These are phyloP conservation scores for Synanthedon tipuliformis DNA, from an alignment of 2,888 invertebrate species.

Conservation along the genomic window DNA sequence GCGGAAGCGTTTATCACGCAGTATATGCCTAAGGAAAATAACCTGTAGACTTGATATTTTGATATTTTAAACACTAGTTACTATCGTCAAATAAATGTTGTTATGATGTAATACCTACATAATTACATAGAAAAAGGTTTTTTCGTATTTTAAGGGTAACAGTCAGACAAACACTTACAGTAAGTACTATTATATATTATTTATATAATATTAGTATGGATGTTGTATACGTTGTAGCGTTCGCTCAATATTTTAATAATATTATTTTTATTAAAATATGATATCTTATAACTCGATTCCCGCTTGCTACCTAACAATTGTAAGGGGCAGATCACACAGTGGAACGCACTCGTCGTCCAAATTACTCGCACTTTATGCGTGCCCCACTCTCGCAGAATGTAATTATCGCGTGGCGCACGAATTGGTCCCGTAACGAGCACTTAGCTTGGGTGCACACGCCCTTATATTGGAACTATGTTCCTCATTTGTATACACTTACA, in stretches of 20 bases:
- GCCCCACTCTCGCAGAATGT: conserved; percentile 19
- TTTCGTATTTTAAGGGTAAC: too few species aligned
- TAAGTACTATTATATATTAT: too few species aligned
- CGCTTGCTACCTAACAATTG: conserved; percentile 12
- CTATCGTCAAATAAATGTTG: neutral
- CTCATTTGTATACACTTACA: too few species aligned
- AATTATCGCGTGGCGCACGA: conserved; percentile 18
- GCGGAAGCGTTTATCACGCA: neutral
- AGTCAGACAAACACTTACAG: too few species aligned
- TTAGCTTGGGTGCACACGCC: neutral
- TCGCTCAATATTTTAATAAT: too few species aligned
- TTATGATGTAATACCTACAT: too few species aligned
- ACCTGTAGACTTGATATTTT: neutral
- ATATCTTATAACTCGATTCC: conserved; percentile 8
- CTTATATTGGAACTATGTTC: neutral
- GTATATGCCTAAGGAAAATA: too few species aligned
- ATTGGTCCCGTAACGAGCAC: neutral
- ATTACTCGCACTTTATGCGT: conserved; percentile 31
- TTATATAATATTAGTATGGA: too few species aligned
- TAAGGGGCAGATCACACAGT: conserved; percentile 32
- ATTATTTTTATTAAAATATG: too few species aligned
- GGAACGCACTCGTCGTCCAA: conserved; percentile 37
- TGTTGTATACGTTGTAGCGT: too few species aligned
- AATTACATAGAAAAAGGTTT: too few species aligned
- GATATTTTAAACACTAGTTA: neutral